phyloP scores from a whole-genome alignment of 2,888 invertebrate genomes.

The Chaitophorus viminalis region DNA sequence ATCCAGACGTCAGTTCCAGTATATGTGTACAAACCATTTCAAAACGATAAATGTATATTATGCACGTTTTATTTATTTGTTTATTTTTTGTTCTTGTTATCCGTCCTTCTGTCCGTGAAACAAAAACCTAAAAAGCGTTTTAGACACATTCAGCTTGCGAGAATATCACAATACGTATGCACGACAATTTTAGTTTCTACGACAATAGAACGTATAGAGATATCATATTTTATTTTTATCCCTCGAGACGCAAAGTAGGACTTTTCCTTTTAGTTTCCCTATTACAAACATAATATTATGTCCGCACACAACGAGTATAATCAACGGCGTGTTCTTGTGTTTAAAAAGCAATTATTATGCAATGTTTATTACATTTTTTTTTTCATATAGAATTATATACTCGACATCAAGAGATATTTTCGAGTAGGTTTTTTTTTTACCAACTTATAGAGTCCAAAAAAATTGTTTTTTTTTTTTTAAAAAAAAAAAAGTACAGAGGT shows the following conservation, averaged over 20 bases:
- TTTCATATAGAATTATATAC: not conserved
- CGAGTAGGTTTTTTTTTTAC: no score
- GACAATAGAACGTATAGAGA: not conserved
- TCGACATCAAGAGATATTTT: not conserved
- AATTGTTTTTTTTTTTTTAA: no score
- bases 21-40: slow-evolving; percentile 41
- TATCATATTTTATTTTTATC: not conserved
- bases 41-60: slow-evolving; percentile 23
- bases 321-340: not conserved
- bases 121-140: not conserved
- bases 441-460: no score
- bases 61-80: slow-evolving; percentile 1
- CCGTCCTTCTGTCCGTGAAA: not conserved
- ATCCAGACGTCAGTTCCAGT: slow-evolving; percentile 44
- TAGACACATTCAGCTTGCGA: not conserved
- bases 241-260: not conserved
- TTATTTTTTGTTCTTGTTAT: not conserved
- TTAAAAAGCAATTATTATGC: not conserved
- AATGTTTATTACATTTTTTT: no score
- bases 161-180: not conserved
- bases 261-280: not conserved
- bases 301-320: not conserved
- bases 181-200: not conserved
- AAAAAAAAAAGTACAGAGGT: no score
- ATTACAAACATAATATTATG: not conserved